phyloP scores from a whole-genome alignment of 2,113 vertebrate genomes.

The Periophthalmodon schlosseri region DNA sequence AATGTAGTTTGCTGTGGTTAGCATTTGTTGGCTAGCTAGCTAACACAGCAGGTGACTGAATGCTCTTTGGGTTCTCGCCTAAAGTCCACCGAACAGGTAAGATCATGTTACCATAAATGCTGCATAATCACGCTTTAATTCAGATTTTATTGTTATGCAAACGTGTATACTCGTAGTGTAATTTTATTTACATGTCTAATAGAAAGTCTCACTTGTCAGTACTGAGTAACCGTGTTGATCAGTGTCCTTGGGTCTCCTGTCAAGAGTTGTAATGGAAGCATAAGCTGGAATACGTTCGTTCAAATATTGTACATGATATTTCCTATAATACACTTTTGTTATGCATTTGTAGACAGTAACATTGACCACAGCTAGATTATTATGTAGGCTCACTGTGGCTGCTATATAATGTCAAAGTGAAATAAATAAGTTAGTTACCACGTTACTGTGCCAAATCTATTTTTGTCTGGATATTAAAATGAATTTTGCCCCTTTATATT shows the following conservation, averaged over 20 bases:
- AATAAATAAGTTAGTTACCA: too few relatives aligned
- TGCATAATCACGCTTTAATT: not conserved
- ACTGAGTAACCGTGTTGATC: not conserved
- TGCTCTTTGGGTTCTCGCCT: not conserved
- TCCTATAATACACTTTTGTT: not conserved
- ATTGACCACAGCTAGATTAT: not conserved
- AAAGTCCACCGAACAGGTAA: slow-evolving; percentile 1
- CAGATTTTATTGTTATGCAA: not conserved
- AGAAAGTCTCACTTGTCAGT: not conserved
- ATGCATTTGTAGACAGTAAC: not conserved
- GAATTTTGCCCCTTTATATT: too few relatives aligned
- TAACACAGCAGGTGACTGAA: slow-evolving; percentile 8
- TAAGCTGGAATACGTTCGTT: not conserved
- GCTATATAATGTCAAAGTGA: too few relatives aligned
- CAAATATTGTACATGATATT: not conserved
- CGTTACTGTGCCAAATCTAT: too few relatives aligned
- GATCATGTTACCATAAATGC: not conserved
- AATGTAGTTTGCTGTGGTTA: not conserved
- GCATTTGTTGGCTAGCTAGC: not conserved
- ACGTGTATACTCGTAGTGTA: not conserved
- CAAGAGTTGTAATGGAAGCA: not conserved
- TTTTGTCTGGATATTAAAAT: too few relatives aligned
- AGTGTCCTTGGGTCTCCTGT: not conserved
- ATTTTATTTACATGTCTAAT: not conserved
- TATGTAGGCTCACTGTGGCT: not conserved